These are phyloP conservation scores for Vesta saturnalis DNA, from an alignment of 2,888 invertebrate genomes.

Conservation along the genomic window DNA sequence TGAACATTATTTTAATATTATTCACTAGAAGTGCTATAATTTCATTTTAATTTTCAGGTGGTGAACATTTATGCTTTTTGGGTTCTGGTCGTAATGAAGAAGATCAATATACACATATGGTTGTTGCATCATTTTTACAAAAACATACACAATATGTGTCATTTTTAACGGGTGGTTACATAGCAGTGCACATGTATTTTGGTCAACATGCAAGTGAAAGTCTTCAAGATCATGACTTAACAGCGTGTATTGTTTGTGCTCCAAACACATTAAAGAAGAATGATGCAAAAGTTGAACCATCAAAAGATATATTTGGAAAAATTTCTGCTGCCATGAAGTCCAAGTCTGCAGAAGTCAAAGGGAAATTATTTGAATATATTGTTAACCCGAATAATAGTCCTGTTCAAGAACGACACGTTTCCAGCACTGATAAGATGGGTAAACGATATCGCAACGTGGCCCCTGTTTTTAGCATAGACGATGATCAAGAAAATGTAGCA, in stretches of 20 bases:
- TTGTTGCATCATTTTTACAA: slow-evolving; percentile 95
- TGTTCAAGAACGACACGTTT: slow-evolving; percentile 82
- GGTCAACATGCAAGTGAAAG: slow-evolving; percentile 82
- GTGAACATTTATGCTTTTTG: slow-evolving; percentile 91
- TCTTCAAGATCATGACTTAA: slow-evolving; percentile 85
- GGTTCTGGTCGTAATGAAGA: slow-evolving; percentile 94
- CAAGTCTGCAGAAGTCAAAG: slow-evolving; percentile 92
- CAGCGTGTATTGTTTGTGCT: slow-evolving; percentile 83
- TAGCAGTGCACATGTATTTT: slow-evolving; percentile 84
- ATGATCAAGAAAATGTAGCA: slow-evolving; percentile 75
- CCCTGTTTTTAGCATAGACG: slow-evolving; percentile 94
- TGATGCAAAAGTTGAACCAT: slow-evolving; percentile 53
- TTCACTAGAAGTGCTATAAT: no score
- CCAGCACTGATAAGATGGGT: slow-evolving; percentile 83
- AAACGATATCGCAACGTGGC: slow-evolving; percentile 90
- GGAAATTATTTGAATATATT: slow-evolving; percentile 91
- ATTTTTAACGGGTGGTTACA: slow-evolving; percentile 91
- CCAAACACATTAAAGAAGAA: slow-evolving; percentile 58
- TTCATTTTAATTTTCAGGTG: no score
- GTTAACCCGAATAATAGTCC: slow-evolving; percentile 79
- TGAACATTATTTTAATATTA: no score
- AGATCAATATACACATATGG: slow-evolving; percentile 98
- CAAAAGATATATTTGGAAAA: slow-evolving; percentile 82
- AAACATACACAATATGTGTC: slow-evolving; percentile 93
- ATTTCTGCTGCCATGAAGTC: slow-evolving; percentile 88